A percentile compares a stretch with the other conserved stretches of the same genome.
Evolutionary conservation across 2,888 invertebrate genomes (phyloP).

Genomic region (Napeogenes sylphis): DNA sequence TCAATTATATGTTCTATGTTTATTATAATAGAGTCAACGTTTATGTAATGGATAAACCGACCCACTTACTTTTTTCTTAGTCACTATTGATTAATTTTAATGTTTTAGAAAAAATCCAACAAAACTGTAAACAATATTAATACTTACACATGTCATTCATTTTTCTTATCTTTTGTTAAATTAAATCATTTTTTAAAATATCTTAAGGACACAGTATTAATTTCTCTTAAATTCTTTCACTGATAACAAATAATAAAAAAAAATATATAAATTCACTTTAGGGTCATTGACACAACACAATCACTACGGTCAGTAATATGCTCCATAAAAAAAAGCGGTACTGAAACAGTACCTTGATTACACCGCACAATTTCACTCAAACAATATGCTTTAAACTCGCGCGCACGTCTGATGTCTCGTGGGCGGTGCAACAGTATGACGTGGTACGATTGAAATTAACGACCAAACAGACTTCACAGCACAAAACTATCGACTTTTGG

Average conservation of each 20-base stretch:
- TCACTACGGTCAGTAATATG: constrained; percentile 30
- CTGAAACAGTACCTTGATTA: constrained; percentile 47
- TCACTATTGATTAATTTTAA: constrained; percentile 10
- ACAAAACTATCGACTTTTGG: constrained; percentile 38
- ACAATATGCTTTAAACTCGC: constrained; percentile 40
- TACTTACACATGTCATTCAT: constrained; percentile 72
- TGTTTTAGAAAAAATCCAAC: constrained; percentile 9
- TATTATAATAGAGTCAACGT: constrained; percentile 29
- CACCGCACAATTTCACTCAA: constrained; percentile 50
- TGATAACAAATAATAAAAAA: constrained; percentile 3
- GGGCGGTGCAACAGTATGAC: constrained; percentile 71
- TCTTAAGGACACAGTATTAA: not conserved
- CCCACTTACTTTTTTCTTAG: constrained; percentile 34
- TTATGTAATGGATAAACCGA: constrained; percentile 20
- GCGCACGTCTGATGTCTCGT: constrained; percentile 68
- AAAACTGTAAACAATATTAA: constrained; percentile 12
- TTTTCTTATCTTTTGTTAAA: constrained; percentile 29
- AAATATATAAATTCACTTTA: constrained; percentile 29
- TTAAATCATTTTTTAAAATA: constrained; percentile 23
- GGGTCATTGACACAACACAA: constrained; percentile 38
- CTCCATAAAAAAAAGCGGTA: constrained; percentile 38
- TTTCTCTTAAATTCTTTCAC: not conserved
- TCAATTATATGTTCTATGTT: constrained; percentile 22
- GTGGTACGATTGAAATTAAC: constrained; percentile 58
- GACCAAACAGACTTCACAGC: constrained; percentile 48